Conservation (phyloP, 2,888 invertebrate species). For the Coleophora deauratella region DNA sequence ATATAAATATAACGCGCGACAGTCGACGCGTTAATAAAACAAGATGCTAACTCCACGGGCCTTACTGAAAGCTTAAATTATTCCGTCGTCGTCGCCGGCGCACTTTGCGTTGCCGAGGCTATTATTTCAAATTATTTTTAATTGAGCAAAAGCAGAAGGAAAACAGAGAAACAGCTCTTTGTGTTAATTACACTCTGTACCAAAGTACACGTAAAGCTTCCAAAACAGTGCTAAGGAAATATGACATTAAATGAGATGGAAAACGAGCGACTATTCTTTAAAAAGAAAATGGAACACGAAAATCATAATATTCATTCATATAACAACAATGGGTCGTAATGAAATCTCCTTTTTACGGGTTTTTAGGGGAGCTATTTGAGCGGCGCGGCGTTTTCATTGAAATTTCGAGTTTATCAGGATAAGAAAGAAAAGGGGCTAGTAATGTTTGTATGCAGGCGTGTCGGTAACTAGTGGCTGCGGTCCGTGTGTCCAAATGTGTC, state of each 20-base stretch:
- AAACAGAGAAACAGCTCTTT: constrained; percentile 49
- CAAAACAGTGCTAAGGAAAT: constrained; percentile 40
- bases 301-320: constrained; percentile 50
- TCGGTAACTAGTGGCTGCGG: constrained; percentile 27
- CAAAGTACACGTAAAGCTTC: constrained; percentile 44
- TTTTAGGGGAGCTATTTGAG: constrained; percentile 54
- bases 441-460: constrained; percentile 61
- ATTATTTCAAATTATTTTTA: constrained; percentile 70
- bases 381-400: constrained; percentile 64
- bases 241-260: constrained; percentile 33
- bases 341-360: constrained; percentile 55
- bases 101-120: constrained; percentile 38
- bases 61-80: constrained; percentile 50
- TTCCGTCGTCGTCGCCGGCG: constrained; percentile 40
- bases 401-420: constrained; percentile 60
- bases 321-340: constrained; percentile 60
- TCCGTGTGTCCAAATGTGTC: constrained; percentile 15
- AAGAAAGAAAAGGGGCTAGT: constrained; percentile 58
- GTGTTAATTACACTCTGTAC: constrained; percentile 49
- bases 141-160: constrained; percentile 62
- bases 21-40: constrained; percentile 55
- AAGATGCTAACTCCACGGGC: constrained; percentile 55
- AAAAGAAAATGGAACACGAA: constrained; percentile 54
- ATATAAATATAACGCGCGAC: constrained; percentile 56
- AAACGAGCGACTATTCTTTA: constrained; percentile 43